Percentiles rank a stretch among this genome's conserved stretches.
phyloP scores from a whole-genome alignment of 2,888 invertebrate species.

The Acanthacorydalis orientalis region DNA sequence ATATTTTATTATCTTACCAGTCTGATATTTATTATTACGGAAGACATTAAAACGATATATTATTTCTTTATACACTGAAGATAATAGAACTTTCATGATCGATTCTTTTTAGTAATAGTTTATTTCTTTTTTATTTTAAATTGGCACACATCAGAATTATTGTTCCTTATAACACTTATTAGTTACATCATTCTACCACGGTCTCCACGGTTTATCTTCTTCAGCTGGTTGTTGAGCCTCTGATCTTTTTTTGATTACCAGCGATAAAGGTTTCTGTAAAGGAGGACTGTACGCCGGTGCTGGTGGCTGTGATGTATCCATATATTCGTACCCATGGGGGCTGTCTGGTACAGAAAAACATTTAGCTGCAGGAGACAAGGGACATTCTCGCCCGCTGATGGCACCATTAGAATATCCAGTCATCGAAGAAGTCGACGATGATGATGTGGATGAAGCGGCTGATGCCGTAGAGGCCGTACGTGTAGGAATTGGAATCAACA shows the following conservation, averaged over 20 bases:
- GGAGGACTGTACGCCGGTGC: constrained; percentile 27
- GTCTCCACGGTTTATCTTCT: constrained; percentile 58
- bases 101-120: neutral
- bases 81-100: neutral
- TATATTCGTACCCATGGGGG: constrained; percentile 23
- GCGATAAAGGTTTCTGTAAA: constrained; percentile 43
- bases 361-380: neutral
- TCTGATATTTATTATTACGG: too few species aligned
- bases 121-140: neutral
- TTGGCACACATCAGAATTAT: neutral
- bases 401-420: neutral
- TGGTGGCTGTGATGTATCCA: constrained; percentile 24
- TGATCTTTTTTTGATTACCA: constrained; percentile 50
- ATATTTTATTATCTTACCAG: too few species aligned
- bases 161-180: neutral
- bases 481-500: constrained; percentile 57
- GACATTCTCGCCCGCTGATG: neutral
- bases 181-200: constrained; percentile 21
- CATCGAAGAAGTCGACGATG: constrained; percentile 29
- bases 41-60: too few species aligned
- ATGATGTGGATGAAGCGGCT: constrained; percentile 28
- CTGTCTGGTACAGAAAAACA: constrained; percentile 39
- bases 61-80: neutral
- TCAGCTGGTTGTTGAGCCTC: constrained; percentile 25
- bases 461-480: constrained; percentile 45